These are phyloP conservation scores for Spinibarbus caldwelli DNA, from an alignment of 2,797 vertebrate species.

Conservation along the genomic window DNA sequence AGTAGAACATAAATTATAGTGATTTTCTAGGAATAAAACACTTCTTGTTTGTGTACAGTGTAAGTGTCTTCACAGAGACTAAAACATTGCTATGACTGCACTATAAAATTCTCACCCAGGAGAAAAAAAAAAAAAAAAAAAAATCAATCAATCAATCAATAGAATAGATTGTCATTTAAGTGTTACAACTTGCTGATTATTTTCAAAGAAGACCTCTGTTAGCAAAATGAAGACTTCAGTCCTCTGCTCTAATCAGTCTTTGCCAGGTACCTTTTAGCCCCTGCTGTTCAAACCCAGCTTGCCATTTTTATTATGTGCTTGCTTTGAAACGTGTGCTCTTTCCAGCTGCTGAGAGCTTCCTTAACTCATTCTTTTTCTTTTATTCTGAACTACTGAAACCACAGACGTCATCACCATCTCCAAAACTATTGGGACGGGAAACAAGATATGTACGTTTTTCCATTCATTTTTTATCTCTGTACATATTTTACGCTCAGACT, in stretches of 20 bases:
- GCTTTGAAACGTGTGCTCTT: not conserved
- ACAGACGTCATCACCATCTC: constrained; percentile 72
- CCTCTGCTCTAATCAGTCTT: not conserved
- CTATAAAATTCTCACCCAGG: not conserved
- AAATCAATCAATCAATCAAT: not conserved
- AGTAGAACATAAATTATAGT: not conserved
- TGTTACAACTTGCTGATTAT: not conserved
- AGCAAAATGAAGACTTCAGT: not conserved
- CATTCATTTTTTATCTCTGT: not conserved
- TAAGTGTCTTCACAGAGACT: not conserved
- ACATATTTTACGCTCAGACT: not conserved
- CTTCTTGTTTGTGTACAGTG: not conserved
- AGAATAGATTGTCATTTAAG: not conserved
- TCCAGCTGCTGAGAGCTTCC: not conserved
- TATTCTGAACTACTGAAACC: constrained; percentile 58
- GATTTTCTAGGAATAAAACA: not conserved
- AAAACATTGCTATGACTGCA: not conserved
- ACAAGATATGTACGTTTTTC: constrained; percentile 93
- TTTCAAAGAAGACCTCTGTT: not conserved
- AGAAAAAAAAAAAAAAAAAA: not conserved
- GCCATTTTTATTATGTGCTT: not conserved
- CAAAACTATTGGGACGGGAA: constrained; percentile 87
- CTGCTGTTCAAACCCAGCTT: not conserved
- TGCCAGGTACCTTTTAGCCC: not conserved
- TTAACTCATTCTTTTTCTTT: constrained; percentile 22